Evolutionary conservation across 2,888 invertebrate species (phyloP).

Genomic region (Athalia rosae): DNA sequence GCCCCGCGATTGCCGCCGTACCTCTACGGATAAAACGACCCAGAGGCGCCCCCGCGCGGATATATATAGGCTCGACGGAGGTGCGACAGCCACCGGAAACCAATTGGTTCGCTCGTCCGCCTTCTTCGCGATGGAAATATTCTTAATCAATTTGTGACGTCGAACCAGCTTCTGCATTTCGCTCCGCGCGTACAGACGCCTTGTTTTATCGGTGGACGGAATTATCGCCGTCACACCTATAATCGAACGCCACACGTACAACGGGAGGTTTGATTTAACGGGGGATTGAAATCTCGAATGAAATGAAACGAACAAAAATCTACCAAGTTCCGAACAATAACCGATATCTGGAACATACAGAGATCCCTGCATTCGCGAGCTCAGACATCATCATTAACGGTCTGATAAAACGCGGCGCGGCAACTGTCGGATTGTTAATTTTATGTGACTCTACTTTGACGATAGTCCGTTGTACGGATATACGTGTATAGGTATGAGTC

Average conservation of each 20-base stretch:
- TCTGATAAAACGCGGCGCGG: conserved; percentile 16
- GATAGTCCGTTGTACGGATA: background rate
- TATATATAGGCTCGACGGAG: conserved; percentile 9
- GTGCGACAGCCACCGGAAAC: conserved; percentile 34
- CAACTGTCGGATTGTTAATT: conserved; percentile 30
- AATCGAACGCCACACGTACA: no score
- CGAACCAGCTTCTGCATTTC: no score
- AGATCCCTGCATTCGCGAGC: conserved; percentile 7
- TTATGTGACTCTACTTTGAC: conserved; percentile 12
- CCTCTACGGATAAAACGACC: conserved; percentile 33
- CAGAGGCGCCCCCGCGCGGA: conserved; percentile 21
- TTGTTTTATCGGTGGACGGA: no score
- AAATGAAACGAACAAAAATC: background rate
- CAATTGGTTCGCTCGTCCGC: background rate
- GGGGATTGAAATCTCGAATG: no score
- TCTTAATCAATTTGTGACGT: background rate
- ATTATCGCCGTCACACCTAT: no score
- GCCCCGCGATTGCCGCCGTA: conserved; percentile 44
- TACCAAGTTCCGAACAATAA: background rate
- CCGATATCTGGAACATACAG: conserved; percentile 23
- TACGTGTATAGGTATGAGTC: background rate
- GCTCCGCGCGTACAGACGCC: no score
- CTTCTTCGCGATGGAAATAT: background rate
- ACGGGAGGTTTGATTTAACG: no score
- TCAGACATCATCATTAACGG: background rate